These are phyloP conservation scores for Brachionus koreanus DNA, from an alignment of 1,140 invertebrate genomes.

Conservation along the genomic window DNA sequence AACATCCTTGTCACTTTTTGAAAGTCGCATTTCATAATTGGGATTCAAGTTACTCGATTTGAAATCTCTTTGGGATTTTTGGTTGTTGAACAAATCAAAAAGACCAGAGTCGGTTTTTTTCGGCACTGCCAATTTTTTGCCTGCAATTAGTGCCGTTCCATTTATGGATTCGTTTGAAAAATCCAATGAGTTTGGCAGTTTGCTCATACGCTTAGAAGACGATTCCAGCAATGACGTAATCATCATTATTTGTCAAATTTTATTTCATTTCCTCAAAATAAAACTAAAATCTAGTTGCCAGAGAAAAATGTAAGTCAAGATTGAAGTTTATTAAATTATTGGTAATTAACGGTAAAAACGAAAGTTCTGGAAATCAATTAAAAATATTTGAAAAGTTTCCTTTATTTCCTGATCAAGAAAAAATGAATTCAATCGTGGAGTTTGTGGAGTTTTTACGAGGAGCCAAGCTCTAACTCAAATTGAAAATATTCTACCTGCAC, in stretches of 20 bases:
- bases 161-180: constrained; percentile 8
- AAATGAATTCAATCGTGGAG: background rate
- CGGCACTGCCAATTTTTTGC: background rate
- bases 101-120: background rate
- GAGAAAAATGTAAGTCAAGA: background rate
- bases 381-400: background rate
- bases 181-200: background rate
- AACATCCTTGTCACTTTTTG: background rate
- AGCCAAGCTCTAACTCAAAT: background rate
- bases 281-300: background rate
- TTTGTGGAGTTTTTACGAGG: background rate
- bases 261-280: constrained; percentile 3
- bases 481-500: background rate
- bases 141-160: background rate
- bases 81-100: background rate
- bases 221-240: constrained; percentile 24
- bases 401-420: background rate
- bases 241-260: constrained; percentile 5
- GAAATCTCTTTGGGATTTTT: background rate
- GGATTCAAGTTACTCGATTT: background rate
- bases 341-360: background rate
- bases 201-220: background rate
- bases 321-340: background rate
- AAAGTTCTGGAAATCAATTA: background rate
- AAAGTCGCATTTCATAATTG: background rate